Evolutionary conservation across 2,797 vertebrate species (phyloP), one percentile per base, ranked within the genome.

Genomic region (Myotis vivesi): DNA sequence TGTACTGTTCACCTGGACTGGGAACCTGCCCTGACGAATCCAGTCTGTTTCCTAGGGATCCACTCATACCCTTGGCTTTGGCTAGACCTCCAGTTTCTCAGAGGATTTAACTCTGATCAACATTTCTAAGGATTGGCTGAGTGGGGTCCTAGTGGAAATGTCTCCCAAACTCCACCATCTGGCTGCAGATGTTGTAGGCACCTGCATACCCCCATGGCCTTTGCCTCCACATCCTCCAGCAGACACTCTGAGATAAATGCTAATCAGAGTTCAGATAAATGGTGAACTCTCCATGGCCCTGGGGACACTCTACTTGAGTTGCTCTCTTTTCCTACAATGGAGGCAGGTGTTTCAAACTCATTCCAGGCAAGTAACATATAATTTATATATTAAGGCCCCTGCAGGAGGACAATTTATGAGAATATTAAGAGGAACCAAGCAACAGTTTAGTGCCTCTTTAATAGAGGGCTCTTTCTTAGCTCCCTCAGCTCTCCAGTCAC

Each of bases 291-390:
- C 6, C 4, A 8, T 66, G 71, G 53, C 36, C 69, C 33, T 57
- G 8, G 11, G 36, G 6, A 2, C 1, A 30, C 15, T 9, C 2
- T 9, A 33, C 7, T 72, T 49, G 25, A 55, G 28, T 57, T 49
- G 19, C 15, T 90, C 90, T 36, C 16, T 13, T 82, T 73, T 51
- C 25, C 19, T 51, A 1, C 49, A 46, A 86, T 38, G 53, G 92
- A 92, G 84, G 41, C 62, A 66, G 51, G 64, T 41, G 36, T 92
- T 71, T 25, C 25, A 90, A 71, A 64, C 30, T 44, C 62, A 94
- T 91, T 92, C 16, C 41, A 49, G 59, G 44, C 44, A 49, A 51
- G 44, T 49, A 36, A 17, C 30, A 17, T 28, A 2, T 73, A 64
- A 85, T 22, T 86, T 79, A 23, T 33, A 76, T 71, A 84, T 41